A percentile compares a stretch with the other conserved stretches of the same genome.
phyloP scores from a whole-genome alignment of 2,113 vertebrate genomes.

The Murina feae region DNA sequence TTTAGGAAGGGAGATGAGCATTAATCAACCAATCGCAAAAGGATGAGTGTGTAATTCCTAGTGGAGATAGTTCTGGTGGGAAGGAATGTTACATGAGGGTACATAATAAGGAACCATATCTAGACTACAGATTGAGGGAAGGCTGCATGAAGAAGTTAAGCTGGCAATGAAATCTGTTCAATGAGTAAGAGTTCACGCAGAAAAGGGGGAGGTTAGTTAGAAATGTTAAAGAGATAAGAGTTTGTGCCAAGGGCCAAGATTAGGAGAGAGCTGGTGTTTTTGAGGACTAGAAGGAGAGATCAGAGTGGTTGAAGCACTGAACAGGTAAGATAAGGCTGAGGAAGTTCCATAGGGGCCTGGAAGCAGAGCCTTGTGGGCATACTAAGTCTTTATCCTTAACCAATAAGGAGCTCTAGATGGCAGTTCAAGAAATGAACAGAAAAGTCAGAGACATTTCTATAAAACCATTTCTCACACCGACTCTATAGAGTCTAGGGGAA shows the following conservation, averaged over 20 bases:
- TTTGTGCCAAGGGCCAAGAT: background rate
- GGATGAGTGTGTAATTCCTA: background rate
- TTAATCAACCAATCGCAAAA: background rate
- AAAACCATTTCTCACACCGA: background rate
- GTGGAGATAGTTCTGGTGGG: background rate
- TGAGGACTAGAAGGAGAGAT: background rate
- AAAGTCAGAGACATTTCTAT: background rate
- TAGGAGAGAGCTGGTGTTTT: background rate
- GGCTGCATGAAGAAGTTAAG: background rate
- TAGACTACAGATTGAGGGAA: background rate
- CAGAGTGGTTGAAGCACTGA: background rate
- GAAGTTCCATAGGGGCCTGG: fast-evolving
- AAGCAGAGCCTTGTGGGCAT: background rate
- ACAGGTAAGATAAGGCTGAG: background rate
- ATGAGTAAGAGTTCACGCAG: background rate
- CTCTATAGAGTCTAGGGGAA: background rate
- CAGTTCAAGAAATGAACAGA: background rate
- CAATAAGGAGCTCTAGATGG: background rate
- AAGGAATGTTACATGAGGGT: background rate
- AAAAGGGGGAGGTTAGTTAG: background rate
- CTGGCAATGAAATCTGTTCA: background rate
- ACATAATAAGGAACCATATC: background rate
- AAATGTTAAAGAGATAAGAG: background rate
- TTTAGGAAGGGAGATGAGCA: background rate
- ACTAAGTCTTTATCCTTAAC: background rate